A percentile compares a stretch with the other conserved stretches of the same genome.
Evolutionary conservation across 1,140 invertebrate genomes (phyloP).

Genomic region (Aethina tumida): DNA sequence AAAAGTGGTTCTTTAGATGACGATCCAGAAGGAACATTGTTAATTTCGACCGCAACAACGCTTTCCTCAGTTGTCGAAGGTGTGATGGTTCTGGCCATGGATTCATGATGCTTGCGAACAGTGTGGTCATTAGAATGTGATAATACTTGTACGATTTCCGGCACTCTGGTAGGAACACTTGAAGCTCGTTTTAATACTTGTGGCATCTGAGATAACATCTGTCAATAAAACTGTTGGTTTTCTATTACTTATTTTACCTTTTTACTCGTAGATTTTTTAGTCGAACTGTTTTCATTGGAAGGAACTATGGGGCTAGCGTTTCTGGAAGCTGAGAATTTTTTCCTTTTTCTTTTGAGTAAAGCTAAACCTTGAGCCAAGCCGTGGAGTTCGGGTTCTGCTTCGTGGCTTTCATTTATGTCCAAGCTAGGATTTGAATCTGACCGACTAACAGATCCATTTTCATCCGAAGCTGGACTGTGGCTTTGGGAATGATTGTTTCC

Average conservation of each 20-base stretch:
- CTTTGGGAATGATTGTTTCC: constrained; percentile 35
- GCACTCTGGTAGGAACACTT: constrained; percentile 46
- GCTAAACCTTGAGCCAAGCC: constrained; percentile 46
- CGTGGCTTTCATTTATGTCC: constrained; percentile 19
- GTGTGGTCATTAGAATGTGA: constrained; percentile 40
- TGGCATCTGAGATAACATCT: constrained; percentile 20
- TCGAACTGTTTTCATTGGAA: constrained; percentile 21
- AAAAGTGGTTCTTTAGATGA: constrained; percentile 35
- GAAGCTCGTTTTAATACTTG: constrained; percentile 47
- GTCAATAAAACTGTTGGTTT: neutral
- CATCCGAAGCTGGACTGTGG: constrained; percentile 35
- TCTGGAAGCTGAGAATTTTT: constrained; percentile 67
- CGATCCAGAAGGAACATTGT: constrained; percentile 18
- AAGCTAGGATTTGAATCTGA: constrained; percentile 42
- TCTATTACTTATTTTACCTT: constrained; percentile 26
- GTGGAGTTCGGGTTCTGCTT: constrained; percentile 24
- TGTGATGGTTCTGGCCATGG: constrained; percentile 12
- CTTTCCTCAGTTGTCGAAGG: constrained; percentile 33
- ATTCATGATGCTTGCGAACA: constrained; percentile 46
- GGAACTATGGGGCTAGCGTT: constrained; percentile 49
- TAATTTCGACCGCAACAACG: constrained; percentile 22
- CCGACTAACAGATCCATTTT: constrained; percentile 28
- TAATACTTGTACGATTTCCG: constrained; percentile 36
- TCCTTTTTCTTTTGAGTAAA: constrained; percentile 61
- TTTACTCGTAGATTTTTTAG: constrained; percentile 19